Conservation (phyloP, 2,888 invertebrate genomes). For the Cantharis nigra region DNA sequence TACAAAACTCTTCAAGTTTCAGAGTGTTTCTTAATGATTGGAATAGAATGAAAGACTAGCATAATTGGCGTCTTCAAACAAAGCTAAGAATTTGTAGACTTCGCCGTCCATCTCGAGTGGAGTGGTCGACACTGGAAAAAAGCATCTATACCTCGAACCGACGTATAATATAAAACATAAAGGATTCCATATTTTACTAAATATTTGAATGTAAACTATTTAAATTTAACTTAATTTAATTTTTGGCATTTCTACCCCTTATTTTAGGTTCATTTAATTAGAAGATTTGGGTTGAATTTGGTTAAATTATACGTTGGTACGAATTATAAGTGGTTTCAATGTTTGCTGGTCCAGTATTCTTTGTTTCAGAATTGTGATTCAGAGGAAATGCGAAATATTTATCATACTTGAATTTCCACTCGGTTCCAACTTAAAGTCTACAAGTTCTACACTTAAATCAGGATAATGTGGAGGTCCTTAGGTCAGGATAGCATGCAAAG, state of each 20-base stretch:
- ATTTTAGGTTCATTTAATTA: not conserved
- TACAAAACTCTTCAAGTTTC: conserved; percentile 33
- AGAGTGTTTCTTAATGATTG: conserved; percentile 43
- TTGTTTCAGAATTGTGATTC: conserved; percentile 16
- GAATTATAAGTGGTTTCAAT: not conserved
- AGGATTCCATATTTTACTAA: not conserved
- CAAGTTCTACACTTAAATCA: conserved; percentile 19
- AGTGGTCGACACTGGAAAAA: conserved; percentile 2
- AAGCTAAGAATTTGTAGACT: conserved; percentile 38
- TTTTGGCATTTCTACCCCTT: not conserved
- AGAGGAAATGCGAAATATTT: conserved; percentile 15
- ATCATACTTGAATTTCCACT: conserved; percentile 21
- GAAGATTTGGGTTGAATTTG: not conserved
- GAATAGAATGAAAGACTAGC: conserved; percentile 40
- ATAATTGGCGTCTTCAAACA: conserved; percentile 45
- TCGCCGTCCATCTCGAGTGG: conserved; percentile 20
- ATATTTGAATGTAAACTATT: not conserved
- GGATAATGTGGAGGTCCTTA: conserved; percentile 13
- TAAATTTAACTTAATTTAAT: not conserved
- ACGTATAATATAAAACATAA: not conserved
- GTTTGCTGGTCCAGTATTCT: conserved; percentile 16
- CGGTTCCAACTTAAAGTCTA: conserved; percentile 6
- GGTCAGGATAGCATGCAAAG: conserved; percentile 18
- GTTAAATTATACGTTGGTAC: not conserved
- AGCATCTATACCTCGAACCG: not conserved